A percentile compares a stretch with the other conserved stretches of the same genome.
Conservation (phyloP, 2,113 vertebrate species). For the Leucopsar rothschildi region DNA sequence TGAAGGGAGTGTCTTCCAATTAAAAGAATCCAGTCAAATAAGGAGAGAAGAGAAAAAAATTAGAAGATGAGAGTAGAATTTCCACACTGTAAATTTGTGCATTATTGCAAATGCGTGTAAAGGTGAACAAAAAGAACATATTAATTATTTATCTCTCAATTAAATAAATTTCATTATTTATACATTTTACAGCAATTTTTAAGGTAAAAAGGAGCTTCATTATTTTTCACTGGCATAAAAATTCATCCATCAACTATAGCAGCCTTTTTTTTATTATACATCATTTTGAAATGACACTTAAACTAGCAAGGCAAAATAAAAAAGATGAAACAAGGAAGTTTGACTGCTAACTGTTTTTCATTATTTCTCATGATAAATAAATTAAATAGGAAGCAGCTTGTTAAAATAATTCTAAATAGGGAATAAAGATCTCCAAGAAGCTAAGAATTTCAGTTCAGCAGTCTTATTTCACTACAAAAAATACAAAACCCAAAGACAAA, state of each 20-base stretch:
- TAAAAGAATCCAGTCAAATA: constrained; percentile 9
- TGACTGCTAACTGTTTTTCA: neutral
- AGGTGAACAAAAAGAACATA: constrained; percentile 6
- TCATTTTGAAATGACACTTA: neutral
- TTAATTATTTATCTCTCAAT: constrained; percentile 57
- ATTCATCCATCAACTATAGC: neutral
- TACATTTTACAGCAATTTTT: neutral
- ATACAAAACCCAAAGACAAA: neutral
- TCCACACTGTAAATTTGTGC: neutral
- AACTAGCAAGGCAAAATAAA: neutral
- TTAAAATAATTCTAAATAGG: neutral
- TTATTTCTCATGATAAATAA: neutral
- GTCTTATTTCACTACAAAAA: neutral
- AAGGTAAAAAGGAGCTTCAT: neutral
- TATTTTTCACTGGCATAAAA: constrained; percentile 5
- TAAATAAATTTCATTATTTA: constrained; percentile 60
- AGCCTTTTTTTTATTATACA: neutral
- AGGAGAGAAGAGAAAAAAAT: neutral
- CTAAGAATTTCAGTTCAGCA: neutral
- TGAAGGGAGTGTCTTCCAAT: constrained; percentile 15
- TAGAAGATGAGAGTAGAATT: neutral
- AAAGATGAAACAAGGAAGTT: neutral
- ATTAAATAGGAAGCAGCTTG: neutral
- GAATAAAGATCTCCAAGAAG: neutral
- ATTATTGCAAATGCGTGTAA: neutral